These are phyloP conservation scores for Sphaerodactylus townsendi DNA, from an alignment of 2,113 vertebrate genomes.

Conservation along the genomic window DNA sequence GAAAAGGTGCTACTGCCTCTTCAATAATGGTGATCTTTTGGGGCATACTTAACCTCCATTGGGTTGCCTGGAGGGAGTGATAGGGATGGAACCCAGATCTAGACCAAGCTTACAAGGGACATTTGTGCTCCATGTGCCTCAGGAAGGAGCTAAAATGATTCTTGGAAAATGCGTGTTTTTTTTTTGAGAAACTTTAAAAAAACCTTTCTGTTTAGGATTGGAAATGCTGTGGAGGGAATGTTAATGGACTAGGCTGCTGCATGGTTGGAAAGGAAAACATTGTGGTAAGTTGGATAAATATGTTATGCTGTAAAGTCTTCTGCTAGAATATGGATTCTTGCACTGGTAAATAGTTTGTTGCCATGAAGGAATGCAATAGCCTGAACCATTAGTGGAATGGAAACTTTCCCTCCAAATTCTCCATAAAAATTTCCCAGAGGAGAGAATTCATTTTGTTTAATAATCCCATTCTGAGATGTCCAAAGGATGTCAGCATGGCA, in stretches of 20 bases:
- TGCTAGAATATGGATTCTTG: no score
- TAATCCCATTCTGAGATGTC: background rate
- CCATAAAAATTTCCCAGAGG: background rate
- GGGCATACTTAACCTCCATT: no score
- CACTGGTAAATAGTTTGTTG: no score
- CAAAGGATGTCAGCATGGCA: background rate
- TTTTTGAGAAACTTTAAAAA: conserved; percentile 23
- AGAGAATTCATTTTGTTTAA: background rate
- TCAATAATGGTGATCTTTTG: no score
- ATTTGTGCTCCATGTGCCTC: no score
- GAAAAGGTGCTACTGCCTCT: no score
- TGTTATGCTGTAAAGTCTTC: background rate
- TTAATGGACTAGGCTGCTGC: conserved; percentile 78
- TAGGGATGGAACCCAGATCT: no score
- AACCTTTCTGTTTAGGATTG: conserved; percentile 61
- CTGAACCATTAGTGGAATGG: no score
- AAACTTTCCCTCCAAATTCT: background rate
- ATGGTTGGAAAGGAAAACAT: conserved; percentile 56
- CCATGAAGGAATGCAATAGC: no score
- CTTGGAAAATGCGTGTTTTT: background rate
- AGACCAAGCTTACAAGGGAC: no score
- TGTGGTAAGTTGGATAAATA: conserved; percentile 45
- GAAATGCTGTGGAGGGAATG: conserved; percentile 79
- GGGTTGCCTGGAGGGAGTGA: no score
- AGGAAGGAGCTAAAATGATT: background rate